Base-by-base conservation (phyloP, 2,113 vertebrate species). In the Microcebus griseorufus region DNA sequence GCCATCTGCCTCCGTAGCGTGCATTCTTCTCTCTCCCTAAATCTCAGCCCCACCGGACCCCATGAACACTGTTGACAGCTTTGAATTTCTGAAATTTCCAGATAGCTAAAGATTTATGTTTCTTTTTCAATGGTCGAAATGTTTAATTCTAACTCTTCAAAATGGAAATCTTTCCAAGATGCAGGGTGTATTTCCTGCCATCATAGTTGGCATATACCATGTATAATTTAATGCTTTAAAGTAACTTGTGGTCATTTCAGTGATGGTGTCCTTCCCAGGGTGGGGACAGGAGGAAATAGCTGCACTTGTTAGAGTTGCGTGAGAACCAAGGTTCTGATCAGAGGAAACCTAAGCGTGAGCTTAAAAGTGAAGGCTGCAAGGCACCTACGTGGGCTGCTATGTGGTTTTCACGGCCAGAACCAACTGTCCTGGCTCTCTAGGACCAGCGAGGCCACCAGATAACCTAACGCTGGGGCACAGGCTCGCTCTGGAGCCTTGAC, bases 21-120 rank as follows among this genome's bases (percentile, higher is more conserved):
- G 62, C 34, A 45, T 70, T 84, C 25, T 80, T 76, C 37, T 75
- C 51, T 53, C 62, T 81, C 2, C 27, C 32, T 29, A 62, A 65
- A 80, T 51, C 70, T 75, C 58, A 92, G 13, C 7, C 9, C 32
- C 80, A 64, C 18, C 34, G n/a, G 55, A 73, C 9, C n/a, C 53
- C 53, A 60, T 45, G 34, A 72, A 88, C 27, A 39, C 37, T 12
- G 27, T 1, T 11, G 48, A 60, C 73, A 13, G 9, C 70, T 92
- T 93, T 29, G 27, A 34, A 39, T 80, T 94, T 67, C 39, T 69
- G 64, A 89, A 93, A 80, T 80, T 70, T 82, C 42, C 55, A 91
- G 37, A 45, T 14, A 55, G 58, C 51, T 89, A 29, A 80, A 87
- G 75, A 79, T 37, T 70, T 60, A 62, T 62, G 64, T 69, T 67